Conservation (phyloP, 1,140 invertebrate genomes). For the Drosophila auraria region DNA sequence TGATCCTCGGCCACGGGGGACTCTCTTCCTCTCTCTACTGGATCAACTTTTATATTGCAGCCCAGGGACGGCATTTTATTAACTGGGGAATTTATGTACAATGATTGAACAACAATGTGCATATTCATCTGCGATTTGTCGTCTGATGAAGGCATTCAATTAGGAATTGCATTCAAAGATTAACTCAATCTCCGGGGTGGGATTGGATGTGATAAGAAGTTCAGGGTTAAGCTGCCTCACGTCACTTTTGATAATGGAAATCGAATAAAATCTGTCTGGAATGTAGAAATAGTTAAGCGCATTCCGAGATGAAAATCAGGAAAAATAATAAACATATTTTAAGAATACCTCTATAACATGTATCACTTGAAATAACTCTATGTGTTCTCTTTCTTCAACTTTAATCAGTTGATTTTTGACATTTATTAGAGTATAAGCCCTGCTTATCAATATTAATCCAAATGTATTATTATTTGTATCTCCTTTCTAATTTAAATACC, state of each 20-base stretch:
- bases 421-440: not conserved
- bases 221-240: conserved; percentile 28
- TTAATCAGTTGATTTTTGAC: not conserved
- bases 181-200: conserved; percentile 17
- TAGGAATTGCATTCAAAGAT: conserved; percentile 32
- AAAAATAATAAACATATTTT: not conserved
- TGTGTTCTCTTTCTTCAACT: not conserved
- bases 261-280: not conserved
- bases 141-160: conserved; percentile 43
- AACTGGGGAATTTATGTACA: conserved; percentile 46
- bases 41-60: conserved; percentile 55
- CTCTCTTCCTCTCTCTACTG: conserved; percentile 25
- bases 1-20: conserved; percentile 17
- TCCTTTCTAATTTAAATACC: not conserved
- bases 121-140: conserved; percentile 49
- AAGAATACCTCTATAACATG: no score
- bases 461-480: not conserved
- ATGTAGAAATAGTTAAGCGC: not conserved
- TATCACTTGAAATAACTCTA: not conserved
- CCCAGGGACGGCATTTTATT: conserved; percentile 51
- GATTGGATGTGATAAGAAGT: conserved; percentile 27
- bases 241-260: conserved; percentile 6
- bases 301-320: not conserved
- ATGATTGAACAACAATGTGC: conserved; percentile 45
- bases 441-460: not conserved